Percentiles rank a stretch among this genome's conserved stretches.
These are phyloP conservation scores for Sarcophaga rosellei DNA, from an alignment of 2,888 invertebrate genomes.

Conservation along the genomic window DNA sequence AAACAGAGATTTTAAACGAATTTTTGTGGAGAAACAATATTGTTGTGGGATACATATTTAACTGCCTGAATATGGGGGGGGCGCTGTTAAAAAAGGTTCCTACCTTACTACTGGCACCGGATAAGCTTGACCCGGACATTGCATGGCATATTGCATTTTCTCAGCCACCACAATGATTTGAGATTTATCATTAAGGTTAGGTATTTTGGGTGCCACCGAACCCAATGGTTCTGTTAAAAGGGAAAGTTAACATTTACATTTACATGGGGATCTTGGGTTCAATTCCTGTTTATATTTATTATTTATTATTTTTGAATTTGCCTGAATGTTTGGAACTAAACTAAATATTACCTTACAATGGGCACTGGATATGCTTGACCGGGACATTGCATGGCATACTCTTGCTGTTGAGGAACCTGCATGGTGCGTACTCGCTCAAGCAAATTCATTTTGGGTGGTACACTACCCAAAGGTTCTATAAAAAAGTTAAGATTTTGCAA, in stretches of 20 bases:
- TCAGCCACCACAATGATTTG: constrained; percentile 81
- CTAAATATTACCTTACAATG: constrained; percentile 77
- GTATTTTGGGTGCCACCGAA: constrained; percentile 84
- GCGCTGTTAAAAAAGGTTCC: constrained; percentile 29
- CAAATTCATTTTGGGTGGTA: constrained; percentile 86
- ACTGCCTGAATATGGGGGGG: constrained; percentile 62
- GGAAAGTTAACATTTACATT: too few relatives aligned
- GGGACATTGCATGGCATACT: constrained; percentile 87
- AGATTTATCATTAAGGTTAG: constrained; percentile 82
- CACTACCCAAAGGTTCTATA: constrained; percentile 83
- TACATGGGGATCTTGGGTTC: too few relatives aligned
- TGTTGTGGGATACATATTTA: neutral
- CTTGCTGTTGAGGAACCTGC: constrained; percentile 81
- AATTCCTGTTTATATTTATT: neutral
- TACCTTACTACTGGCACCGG: constrained; percentile 87
- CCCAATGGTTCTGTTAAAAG: constrained; percentile 80
- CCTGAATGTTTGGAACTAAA: constrained; percentile 91
- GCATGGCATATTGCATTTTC: constrained; percentile 83
- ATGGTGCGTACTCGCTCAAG: constrained; percentile 85
- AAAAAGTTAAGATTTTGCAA: neutral
- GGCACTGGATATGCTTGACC: constrained; percentile 89
- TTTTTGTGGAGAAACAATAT: too few relatives aligned
- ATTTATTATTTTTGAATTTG: constrained; percentile 76
- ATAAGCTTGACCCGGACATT: constrained; percentile 89
- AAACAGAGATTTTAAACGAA: neutral